Conservation (phyloP, 2,797 vertebrate species). For the Tamandua tetradactyla region DNA sequence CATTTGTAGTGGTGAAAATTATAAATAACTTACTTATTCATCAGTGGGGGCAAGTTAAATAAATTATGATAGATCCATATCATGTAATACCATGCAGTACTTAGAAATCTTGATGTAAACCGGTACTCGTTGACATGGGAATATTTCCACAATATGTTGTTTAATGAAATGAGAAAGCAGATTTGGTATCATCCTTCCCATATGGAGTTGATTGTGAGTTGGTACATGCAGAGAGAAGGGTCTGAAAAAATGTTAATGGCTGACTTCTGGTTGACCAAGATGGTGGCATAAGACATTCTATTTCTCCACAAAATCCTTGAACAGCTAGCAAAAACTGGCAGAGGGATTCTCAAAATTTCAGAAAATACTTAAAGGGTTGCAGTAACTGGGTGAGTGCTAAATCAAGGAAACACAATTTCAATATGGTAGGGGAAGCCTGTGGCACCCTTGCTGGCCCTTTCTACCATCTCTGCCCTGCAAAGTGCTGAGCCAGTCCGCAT, state of each 20-base stretch:
- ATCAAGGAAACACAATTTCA: no score
- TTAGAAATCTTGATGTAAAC: not conserved
- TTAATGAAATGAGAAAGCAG: slow-evolving; percentile 27
- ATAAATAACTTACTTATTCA: not conserved
- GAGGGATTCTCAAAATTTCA: no score
- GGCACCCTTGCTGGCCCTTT: no score
- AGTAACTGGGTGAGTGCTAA: no score
- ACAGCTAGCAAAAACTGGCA: no score
- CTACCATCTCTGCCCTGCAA: no score
- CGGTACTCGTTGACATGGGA: not conserved
- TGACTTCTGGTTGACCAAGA: not conserved
- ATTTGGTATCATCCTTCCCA: not conserved
- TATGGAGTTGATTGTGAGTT: not conserved
- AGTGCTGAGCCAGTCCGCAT: no score
- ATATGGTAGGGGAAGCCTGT: no score
- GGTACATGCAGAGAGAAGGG: not conserved
- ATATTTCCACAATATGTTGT: not conserved
- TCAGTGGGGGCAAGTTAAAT: not conserved
- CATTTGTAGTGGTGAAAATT: not conserved
- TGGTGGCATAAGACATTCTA: no score
- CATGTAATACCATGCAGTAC: not conserved
- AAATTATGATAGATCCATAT: not conserved
- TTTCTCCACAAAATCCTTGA: no score
- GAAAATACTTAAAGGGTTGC: no score
- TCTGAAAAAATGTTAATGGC: not conserved